Percentiles rank a stretch among this genome's conserved stretches.
Evolutionary conservation across 2,797 vertebrate species (phyloP).

Genomic region (Decapterus maruadsi): DNA sequence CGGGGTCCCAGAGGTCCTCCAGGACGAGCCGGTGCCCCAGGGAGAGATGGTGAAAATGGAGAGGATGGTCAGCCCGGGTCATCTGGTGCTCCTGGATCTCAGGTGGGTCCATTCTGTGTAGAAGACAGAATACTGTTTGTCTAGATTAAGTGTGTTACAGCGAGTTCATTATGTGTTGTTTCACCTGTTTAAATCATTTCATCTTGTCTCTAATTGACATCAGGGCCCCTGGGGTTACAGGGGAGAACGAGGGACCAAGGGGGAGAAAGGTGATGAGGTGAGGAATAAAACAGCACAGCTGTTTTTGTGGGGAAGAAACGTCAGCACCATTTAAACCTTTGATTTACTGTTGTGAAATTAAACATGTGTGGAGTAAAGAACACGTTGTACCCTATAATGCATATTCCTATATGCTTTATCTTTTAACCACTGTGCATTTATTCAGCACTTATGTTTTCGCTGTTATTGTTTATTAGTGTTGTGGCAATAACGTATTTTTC

Average conservation of each 20-base stretch:
- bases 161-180: neutral
- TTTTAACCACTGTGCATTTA: neutral
- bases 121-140: neutral
- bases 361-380: neutral
- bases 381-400: neutral
- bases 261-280: slow-evolving; percentile 93
- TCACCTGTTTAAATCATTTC: neutral
- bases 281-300: slow-evolving; percentile 52
- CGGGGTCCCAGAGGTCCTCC: slow-evolving; percentile 82
- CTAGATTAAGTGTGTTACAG: neutral
- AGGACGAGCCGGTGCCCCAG: slow-evolving; percentile 83
- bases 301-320: neutral
- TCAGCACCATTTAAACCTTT: neutral
- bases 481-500: neutral
- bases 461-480: neutral
- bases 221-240: slow-evolving; percentile 91
- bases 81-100: slow-evolving; percentile 83
- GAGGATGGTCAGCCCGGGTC: slow-evolving; percentile 86
- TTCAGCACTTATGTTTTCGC: neutral
- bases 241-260: slow-evolving; percentile 87
- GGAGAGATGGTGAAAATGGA: slow-evolving; percentile 86
- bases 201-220: slow-evolving; percentile 11
- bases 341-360: slow-evolving; percentile 29
- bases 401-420: neutral
- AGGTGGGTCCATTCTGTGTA: slow-evolving; percentile 75